Conservation (phyloP, 2,888 invertebrate genomes). For the Ptychoptera albimana region DNA sequence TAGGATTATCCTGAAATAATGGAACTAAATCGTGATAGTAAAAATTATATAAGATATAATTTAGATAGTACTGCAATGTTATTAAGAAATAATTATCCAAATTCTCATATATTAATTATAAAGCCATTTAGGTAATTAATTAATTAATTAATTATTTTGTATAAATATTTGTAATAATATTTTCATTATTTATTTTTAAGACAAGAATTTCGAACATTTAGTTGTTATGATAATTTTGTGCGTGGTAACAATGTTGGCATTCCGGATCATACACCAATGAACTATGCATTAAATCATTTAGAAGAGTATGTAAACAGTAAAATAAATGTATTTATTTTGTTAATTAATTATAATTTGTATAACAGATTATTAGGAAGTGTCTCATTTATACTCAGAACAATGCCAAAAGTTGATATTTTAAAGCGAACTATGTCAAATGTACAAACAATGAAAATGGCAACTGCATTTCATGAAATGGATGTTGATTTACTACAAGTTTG, state of each 20-base stretch:
- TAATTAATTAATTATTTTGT: constrained; percentile 1
- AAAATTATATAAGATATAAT: constrained; percentile 62
- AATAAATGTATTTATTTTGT: no score
- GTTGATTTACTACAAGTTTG: constrained; percentile 39
- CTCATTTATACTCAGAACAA: no score
- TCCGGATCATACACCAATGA: constrained; percentile 59
- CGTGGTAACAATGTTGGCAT: constrained; percentile 64
- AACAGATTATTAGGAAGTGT: no score
- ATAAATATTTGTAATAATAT: constrained; percentile 7
- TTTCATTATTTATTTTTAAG: constrained; percentile 27
- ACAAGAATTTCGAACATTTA: constrained; percentile 70
- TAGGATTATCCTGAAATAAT: constrained; percentile 76
- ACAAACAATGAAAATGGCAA: constrained; percentile 14
- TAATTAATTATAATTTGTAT: no score
- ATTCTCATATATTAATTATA: constrained; percentile 53
- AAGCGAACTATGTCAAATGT: not conserved
- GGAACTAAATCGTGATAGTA: constrained; percentile 58
- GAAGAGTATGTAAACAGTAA: constrained; percentile 35
- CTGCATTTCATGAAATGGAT: constrained; percentile 33
- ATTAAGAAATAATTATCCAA: constrained; percentile 51
- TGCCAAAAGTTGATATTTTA: no score
- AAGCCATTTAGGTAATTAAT: constrained; percentile 49
- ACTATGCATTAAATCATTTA: constrained; percentile 57
- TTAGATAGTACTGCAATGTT: constrained; percentile 58
- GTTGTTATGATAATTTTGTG: constrained; percentile 81